Base-by-base conservation (phyloP, 2,797 vertebrate genomes). In the Halcyon smyrnensis region DNA sequence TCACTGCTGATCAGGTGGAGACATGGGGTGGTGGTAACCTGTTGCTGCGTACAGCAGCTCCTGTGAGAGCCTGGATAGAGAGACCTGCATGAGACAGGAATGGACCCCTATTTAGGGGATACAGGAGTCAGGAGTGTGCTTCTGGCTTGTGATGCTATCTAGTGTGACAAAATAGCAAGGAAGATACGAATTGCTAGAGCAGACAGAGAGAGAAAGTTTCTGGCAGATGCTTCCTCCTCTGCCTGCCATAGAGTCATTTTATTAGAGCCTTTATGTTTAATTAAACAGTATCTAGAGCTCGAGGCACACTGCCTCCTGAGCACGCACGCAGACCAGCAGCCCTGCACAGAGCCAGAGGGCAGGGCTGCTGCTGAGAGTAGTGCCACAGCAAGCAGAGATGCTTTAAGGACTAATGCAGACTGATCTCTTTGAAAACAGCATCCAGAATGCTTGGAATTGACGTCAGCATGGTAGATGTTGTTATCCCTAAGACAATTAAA, bases 191-290 rank as follows among this genome's bases (percentile, higher is more conserved):
- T 41, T 62, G 5, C 46, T 88, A 9, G 51, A 89, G 43, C 25
- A 73, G 12, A 27, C 14, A 23, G 43, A 94, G 16, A 11, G 60
- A 56, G 54, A 60, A 91, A 39, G 7, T 63, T 90, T 74, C 82
- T 88, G 79, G 76, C 64, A 90, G 43, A 90, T 60, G 60, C 30
- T 87, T 80, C 43, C 71, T 67, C 28, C 43, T 70, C 64, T 85
- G 68, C 56, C 68, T 89, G 48, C 78, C 68, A 32, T 24, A 24
- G 67, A 60, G 46, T 93, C 93, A 69, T 56, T 95, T 93, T 73
- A 89, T 95, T 95, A 94, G 13, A 86, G 36, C 6, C 60, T 85
- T 80, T 82, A 39, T 91, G 43, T 85, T 96, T 53, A 93, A 93
- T 97, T 93, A 95, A 95, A 94, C 71, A 85, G 75, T 25, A 82